Conservation (phyloP, 92 coral and sea anemone genomes). For the Zoanthus sansibaricus region DNA sequence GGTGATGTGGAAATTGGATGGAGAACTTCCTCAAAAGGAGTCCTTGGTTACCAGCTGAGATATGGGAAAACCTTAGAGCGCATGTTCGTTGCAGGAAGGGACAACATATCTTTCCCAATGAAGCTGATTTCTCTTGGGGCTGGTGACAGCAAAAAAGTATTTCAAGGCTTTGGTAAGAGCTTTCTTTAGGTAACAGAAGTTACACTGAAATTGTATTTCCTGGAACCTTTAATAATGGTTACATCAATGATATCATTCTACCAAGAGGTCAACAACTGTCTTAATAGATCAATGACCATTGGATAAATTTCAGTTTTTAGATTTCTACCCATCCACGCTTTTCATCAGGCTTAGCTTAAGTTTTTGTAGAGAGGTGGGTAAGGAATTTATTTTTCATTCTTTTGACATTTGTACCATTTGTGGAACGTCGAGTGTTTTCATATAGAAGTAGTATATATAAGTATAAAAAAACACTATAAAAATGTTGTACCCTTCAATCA, state of each 20-base stretch:
- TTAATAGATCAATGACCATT: too few relatives aligned
- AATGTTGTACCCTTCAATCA: too few relatives aligned
- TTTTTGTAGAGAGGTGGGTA: not conserved
- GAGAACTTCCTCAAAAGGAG: slow-evolving; percentile 74
- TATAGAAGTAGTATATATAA: too few relatives aligned
- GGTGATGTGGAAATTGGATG: slow-evolving; percentile 70
- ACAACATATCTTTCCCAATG: slow-evolving; percentile 67
- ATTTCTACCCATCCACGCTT: not conserved
- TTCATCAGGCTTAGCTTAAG: not conserved
- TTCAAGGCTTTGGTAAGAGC: slow-evolving; percentile 66
- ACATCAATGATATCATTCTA: too few relatives aligned
- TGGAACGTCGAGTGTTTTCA: too few relatives aligned
- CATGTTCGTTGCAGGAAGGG: slow-evolving; percentile 56
- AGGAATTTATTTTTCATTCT: too few relatives aligned
- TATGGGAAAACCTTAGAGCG: slow-evolving; percentile 74
- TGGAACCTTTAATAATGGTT: too few relatives aligned
- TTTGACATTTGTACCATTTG: too few relatives aligned
- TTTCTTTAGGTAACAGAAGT: not conserved
- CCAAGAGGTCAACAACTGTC: too few relatives aligned
- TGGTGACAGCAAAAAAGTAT: slow-evolving; percentile 48
- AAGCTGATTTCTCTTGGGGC: slow-evolving; percentile 62
- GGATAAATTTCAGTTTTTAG: too few relatives aligned
- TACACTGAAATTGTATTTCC: too few relatives aligned
- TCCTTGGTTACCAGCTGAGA: slow-evolving; percentile 66
- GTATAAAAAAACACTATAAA: too few relatives aligned